Conservation (phyloP, 30 jellyfish, hydroid and myxozoan species). For the Aurelia aurita region DNA sequence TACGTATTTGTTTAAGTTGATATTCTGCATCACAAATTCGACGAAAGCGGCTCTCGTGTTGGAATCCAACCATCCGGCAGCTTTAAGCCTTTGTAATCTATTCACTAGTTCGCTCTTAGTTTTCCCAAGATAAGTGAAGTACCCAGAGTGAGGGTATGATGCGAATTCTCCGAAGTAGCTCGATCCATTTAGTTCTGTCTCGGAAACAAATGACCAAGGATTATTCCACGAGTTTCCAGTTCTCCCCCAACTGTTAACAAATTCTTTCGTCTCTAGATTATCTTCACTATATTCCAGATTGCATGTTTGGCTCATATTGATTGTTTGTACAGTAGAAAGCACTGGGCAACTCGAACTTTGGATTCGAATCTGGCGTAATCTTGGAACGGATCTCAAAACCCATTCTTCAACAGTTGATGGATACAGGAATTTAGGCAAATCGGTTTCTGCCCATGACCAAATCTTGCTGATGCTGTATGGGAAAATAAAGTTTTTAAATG, state of each 20-base stretch:
- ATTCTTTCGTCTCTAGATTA: slow-evolving; percentile 25
- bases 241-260: slow-evolving; percentile 16
- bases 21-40: slow-evolving; percentile 66
- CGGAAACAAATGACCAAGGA: slow-evolving; percentile 65
- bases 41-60: slow-evolving; percentile 69
- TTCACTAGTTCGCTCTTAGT: background rate
- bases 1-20: slow-evolving; percentile 57
- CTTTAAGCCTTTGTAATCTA: slow-evolving; percentile 12
- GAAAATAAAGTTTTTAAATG: background rate
- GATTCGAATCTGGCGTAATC: slow-evolving; percentile 68
- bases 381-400: slow-evolving; percentile 73
- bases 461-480: slow-evolving; percentile 53
- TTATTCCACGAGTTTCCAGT: background rate
- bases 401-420: slow-evolving; percentile 33
- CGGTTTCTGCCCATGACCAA: slow-evolving; percentile 85
- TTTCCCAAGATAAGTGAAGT: slow-evolving; percentile 8
- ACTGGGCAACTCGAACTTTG: slow-evolving; percentile 42
- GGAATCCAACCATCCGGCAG: slow-evolving; percentile 82
- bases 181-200: slow-evolving; percentile 50
- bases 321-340: slow-evolving; percentile 31
- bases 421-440: slow-evolving; percentile 35
- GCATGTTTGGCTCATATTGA: slow-evolving; percentile 21
- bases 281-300: slow-evolving; percentile 26
- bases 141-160: slow-evolving; percentile 66
- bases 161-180: slow-evolving; percentile 27